Percentiles rank a stretch among this genome's conserved stretches.
Conservation (phyloP, 2,888 invertebrate species). For the Hylaea fasciaria region DNA sequence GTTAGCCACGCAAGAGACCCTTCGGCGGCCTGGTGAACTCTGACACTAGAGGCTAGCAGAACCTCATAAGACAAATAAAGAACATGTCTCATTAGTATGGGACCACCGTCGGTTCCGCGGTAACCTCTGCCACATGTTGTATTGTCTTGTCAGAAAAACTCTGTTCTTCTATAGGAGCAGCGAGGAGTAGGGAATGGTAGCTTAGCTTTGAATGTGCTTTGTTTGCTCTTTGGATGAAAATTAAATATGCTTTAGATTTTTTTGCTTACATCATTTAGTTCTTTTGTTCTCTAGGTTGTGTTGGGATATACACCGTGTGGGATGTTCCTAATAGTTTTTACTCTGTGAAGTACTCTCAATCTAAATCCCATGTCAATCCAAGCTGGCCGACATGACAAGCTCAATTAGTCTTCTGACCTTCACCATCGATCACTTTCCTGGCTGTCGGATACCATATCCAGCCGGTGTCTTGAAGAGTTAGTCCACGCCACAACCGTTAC, state of each 20-base stretch:
- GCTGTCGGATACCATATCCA: slow-evolving; percentile 40
- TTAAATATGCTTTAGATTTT: background rate
- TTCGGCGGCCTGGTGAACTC: no score
- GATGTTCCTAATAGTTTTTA: no score
- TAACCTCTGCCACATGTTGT: slow-evolving; percentile 25
- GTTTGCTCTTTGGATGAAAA: background rate
- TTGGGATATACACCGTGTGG: no score
- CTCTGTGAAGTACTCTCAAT: background rate
- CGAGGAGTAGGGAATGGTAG: slow-evolving; percentile 6
- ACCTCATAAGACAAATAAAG: no score
- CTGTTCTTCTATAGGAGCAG: background rate
- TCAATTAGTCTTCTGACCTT: slow-evolving; percentile 4
- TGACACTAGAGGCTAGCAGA: no score
- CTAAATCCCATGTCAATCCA: slow-evolving; percentile 3
- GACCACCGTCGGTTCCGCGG: slow-evolving; percentile 15
- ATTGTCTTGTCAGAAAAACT: slow-evolving; percentile 38
- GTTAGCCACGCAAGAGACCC: no score
- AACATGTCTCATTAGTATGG: slow-evolving; percentile 32
- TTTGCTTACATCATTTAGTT: no score
- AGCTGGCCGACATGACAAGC: background rate
- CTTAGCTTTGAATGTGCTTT: slow-evolving; percentile 2
- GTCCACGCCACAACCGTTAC: slow-evolving; percentile 29
- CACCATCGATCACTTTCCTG: slow-evolving; percentile 30
- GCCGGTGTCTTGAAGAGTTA: background rate
- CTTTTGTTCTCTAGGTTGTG: no score